Evolutionary conservation across 2,113 vertebrate genomes (phyloP), one percentile per base, ranked within the genome.

Genomic region (Gasterosteus aculeatus): DNA sequence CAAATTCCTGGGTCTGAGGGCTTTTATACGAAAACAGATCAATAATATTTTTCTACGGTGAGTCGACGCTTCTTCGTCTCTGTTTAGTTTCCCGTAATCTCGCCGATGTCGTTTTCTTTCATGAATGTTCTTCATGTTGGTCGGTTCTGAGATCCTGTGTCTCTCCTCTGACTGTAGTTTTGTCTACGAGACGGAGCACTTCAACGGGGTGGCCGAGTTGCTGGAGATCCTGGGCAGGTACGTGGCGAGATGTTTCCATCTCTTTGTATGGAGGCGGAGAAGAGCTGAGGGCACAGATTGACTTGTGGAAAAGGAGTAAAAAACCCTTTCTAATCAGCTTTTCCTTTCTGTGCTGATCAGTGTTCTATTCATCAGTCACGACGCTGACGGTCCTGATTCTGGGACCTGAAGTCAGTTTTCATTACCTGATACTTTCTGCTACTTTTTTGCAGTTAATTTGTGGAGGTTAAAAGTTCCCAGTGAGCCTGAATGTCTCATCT

Each of bases 41-140:
- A 99, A 99, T 96, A 99, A 99, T 99, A 99, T 99, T 99, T 99
- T 99, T 99, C 96, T 99, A 99, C 96, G 97, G 98, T 99, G 93
- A 98, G 96, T 93, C 0, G 8, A 70, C 39, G 53, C 29, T 31
- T 16, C 6, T 57, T 14, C 3, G 11, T 22, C 14, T 57, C 15
- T 3, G 19, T n/a, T 38, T 7, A 38, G 19, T 26, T 26, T 26
- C 22, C 22, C 22, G 22, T 26, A 26, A 26, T 26, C 22, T 26
- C 22, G 22, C 1, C 22, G 22, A 26, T 26, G 22, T 26, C 22
- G 22, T 26, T 26, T 26, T 49, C 8, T 42, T 42, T 10, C 11
- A 7, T 38, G 35, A 38, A 38, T 38, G 6, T 38, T 38, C 35
- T 38, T 38, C 35, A 33, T 5, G 33, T 33, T 33, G 33, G 33